Conservation (phyloP, 2,113 vertebrate species). For the Hiodon alosoides region DNA sequence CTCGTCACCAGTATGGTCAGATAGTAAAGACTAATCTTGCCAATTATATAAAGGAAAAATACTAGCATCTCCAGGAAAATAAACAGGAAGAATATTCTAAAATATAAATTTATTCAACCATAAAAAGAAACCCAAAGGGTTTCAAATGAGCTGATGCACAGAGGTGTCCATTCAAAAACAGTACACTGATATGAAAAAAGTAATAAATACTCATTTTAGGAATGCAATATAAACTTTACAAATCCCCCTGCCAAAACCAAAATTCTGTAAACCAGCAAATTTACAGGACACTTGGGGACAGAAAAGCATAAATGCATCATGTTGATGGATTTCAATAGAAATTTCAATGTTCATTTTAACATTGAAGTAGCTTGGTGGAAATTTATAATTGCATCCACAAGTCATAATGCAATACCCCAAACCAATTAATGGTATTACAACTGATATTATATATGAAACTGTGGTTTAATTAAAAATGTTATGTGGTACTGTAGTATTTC, state of each 20-base stretch:
- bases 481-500: too few species aligned
- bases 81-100: background rate
- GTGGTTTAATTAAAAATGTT: too few species aligned
- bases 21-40: slow-evolving; percentile 35
- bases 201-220: background rate
- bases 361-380: too few species aligned
- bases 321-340: too few species aligned
- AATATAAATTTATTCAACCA: background rate
- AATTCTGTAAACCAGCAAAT: too few species aligned
- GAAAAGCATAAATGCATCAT: too few species aligned
- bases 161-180: background rate
- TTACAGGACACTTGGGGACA: too few species aligned
- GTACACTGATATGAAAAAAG: background rate
- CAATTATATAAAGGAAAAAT: slow-evolving; percentile 26
- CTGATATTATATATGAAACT: too few species aligned
- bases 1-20: slow-evolving; percentile 23
- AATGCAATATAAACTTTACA: background rate
- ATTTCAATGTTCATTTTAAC: too few species aligned
- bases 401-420: too few species aligned
- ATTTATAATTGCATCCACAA: too few species aligned
- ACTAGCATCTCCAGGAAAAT: slow-evolving; percentile 30
- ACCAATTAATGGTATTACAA: too few species aligned
- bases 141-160: background rate
- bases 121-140: background rate
- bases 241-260: background rate